A percentile compares a stretch with the other conserved stretches of the same genome.
These are phyloP conservation scores for Scortum barcoo DNA, from an alignment of 2,113 vertebrate species.

Conservation along the genomic window DNA sequence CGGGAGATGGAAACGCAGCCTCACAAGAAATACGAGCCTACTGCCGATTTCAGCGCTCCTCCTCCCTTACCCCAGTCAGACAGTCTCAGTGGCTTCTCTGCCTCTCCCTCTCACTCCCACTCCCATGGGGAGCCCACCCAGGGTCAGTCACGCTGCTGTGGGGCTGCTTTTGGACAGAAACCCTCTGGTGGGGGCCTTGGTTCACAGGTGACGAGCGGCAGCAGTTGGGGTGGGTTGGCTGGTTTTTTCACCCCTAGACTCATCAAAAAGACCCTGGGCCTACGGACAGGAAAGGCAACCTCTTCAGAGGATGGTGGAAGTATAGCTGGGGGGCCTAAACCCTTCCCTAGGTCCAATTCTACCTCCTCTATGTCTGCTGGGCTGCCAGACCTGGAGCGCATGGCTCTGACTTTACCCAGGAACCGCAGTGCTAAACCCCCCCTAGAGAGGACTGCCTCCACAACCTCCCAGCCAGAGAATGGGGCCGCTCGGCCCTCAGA, in stretches of 20 bases:
- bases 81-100: conserved; percentile 88
- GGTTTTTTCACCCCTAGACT: conserved; percentile 98
- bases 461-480: conserved; percentile 94
- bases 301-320: conserved; percentile 86
- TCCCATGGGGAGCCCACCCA: conserved; percentile 89
- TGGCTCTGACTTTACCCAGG: conserved; percentile 96
- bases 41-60: conserved; percentile 86
- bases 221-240: conserved; percentile 95
- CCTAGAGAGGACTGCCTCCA: conserved; percentile 93
- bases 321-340: conserved; percentile 85
- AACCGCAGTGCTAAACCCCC: conserved; percentile 95
- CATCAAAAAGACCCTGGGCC: conserved; percentile 97
- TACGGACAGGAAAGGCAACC: conserved; percentile 92
- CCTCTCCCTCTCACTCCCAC: conserved; percentile 83
- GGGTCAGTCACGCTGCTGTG: conserved; percentile 91
- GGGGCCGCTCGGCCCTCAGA: conserved; percentile 84
- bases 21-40: conserved; percentile 97
- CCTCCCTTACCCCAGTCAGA: conserved; percentile 90
- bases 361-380: conserved; percentile 99
- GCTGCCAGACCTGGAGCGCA: conserved; percentile 96
- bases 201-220: conserved; percentile 85
- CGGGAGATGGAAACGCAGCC: conserved; percentile 98
- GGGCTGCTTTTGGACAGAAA: conserved; percentile 92
- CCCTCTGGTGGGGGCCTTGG: conserved; percentile 84
- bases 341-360: conserved; percentile 98